These are phyloP conservation scores for Tringa solitaria DNA, from an alignment of 2,113 vertebrate genomes.

Conservation along the genomic window DNA sequence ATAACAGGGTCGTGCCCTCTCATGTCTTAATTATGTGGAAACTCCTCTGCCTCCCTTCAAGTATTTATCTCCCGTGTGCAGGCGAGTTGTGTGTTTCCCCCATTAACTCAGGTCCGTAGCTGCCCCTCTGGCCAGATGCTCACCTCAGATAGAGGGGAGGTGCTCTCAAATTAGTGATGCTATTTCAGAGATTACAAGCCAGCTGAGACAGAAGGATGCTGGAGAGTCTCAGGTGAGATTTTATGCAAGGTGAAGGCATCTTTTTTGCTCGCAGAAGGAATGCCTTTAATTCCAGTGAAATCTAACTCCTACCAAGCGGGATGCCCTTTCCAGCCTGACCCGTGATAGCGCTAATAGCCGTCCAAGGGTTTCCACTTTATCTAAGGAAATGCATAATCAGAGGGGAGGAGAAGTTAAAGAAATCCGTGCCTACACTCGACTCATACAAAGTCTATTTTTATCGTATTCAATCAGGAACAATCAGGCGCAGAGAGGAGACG, in stretches of 20 bases:
- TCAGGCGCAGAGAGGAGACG: constrained; percentile 61
- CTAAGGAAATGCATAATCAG: constrained; percentile 59
- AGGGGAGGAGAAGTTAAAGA: constrained; percentile 59
- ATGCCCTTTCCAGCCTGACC: constrained; percentile 17
- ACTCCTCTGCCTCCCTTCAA: constrained; percentile 2
- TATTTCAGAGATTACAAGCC: not conserved
- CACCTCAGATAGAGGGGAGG: not conserved
- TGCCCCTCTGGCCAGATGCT: constrained; percentile 13
- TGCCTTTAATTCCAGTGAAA: not conserved
- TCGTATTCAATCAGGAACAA: constrained; percentile 72
- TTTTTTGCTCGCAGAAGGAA: not conserved
- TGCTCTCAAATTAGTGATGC: not conserved
- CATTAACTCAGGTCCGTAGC: not conserved
- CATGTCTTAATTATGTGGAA: constrained; percentile 24
- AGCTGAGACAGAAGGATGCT: not conserved
- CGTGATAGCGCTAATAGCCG: not conserved
- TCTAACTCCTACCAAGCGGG: not conserved
- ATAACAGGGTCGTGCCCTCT: not conserved
- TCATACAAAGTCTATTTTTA: constrained; percentile 66
- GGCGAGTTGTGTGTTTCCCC: not conserved
- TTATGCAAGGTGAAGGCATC: not conserved
- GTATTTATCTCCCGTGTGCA: constrained; percentile 30
- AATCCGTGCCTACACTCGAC: constrained; percentile 10
- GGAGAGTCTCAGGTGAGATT: not conserved
- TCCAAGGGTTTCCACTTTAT: constrained; percentile 49